Conservation (phyloP, 2,888 invertebrate species). For the Crematogaster levior region DNA sequence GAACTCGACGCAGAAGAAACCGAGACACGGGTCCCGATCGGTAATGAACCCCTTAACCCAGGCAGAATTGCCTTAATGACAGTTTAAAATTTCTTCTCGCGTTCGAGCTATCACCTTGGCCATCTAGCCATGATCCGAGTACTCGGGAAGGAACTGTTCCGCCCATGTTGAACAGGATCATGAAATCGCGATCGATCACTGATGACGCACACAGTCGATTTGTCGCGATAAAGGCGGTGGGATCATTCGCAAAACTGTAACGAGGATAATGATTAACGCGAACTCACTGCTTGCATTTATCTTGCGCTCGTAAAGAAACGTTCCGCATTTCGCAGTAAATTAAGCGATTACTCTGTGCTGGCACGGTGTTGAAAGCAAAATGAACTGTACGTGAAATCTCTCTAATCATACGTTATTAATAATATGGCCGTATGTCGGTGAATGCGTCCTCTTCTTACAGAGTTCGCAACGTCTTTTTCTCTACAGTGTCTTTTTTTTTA, state of each 20-base stretch:
- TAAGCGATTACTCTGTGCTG: conserved; percentile 18
- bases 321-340: conserved; percentile 1
- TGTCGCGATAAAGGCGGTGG: conserved; percentile 13
- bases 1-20: conserved; percentile 55
- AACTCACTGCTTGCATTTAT: not conserved
- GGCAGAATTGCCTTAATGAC: conserved; percentile 71
- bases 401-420: conserved; percentile 17
- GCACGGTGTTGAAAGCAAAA: not conserved
- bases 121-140: conserved; percentile 68
- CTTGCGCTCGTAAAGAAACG: not conserved
- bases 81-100: conserved; percentile 75
- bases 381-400: conserved; percentile 7
- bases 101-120: conserved; percentile 67
- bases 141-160: conserved; percentile 47
- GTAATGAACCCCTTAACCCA: conserved; percentile 73
- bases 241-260: conserved; percentile 3
- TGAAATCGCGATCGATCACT: conserved; percentile 60
- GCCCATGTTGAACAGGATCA: conserved; percentile 55
- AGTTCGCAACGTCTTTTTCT: not conserved
- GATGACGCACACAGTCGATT: conserved; percentile 45
- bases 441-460: not conserved
- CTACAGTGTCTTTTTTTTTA: not conserved
- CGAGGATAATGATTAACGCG: conserved; percentile 7
- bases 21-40: conserved; percentile 65
- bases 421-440: not conserved